Percentiles rank a stretch among this genome's conserved stretches.
phyloP scores from a whole-genome alignment of 2,113 vertebrate species.

The Rhinolophus sinicus region DNA sequence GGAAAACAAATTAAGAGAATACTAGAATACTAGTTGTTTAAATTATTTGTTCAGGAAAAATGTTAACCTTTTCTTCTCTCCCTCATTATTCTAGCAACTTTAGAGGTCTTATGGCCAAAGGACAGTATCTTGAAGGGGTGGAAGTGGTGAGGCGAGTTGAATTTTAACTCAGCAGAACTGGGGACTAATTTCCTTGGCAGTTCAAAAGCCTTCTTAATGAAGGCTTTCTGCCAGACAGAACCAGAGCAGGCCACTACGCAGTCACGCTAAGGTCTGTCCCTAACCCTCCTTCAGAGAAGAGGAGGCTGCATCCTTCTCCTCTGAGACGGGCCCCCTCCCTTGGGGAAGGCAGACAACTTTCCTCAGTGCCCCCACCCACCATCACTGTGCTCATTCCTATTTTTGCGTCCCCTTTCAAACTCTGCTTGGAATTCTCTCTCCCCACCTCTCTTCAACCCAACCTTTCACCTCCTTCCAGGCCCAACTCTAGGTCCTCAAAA shows the following conservation, averaged over 20 bases:
- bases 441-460: not conserved
- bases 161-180: constrained; percentile 56
- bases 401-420: not conserved
- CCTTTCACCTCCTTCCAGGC: not conserved
- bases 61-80: not conserved
- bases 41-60: not conserved
- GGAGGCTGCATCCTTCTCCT: not conserved
- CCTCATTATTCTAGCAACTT: not conserved
- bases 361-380: accelerated
- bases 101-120: not conserved
- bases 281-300: not conserved
- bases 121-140: not conserved
- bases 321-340: not conserved
- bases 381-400: not conserved
- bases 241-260: not conserved
- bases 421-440: not conserved
- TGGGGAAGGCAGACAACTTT: not conserved
- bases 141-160: not conserved
- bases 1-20: not conserved
- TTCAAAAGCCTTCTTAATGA: constrained; percentile 30
- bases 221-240: not conserved
- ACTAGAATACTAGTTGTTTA: not conserved
- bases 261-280: not conserved
- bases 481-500: not conserved
- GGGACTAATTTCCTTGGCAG: constrained; percentile 37